phyloP scores from a whole-genome alignment of 2,797 vertebrate genomes.

The Strix occidentalis region DNA sequence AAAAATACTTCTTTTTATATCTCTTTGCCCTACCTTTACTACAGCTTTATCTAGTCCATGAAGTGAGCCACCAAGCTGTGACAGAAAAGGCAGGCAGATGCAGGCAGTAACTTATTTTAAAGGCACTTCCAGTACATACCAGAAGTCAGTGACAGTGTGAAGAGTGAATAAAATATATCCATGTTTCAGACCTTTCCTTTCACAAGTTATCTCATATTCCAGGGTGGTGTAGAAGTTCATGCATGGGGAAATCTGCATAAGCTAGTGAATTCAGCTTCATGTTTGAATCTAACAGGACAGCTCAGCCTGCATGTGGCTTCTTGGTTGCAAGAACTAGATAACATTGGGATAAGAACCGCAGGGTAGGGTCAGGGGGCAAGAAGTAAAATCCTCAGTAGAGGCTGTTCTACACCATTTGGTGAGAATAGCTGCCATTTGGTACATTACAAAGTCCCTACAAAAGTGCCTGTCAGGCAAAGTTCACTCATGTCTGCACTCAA shows the following conservation, averaged over 20 bases:
- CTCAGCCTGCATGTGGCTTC: not conserved
- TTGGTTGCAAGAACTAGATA: not conserved
- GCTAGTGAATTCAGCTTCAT: not conserved
- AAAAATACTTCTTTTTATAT: not conserved
- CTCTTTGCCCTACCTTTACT: not conserved
- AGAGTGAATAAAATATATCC: not conserved
- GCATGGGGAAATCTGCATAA: not conserved
- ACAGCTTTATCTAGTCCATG: not conserved
- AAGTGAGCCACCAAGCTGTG: not conserved
- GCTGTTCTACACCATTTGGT: not conserved
- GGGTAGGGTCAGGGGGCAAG: not conserved
- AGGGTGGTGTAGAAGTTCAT: not conserved
- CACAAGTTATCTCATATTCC: not conserved
- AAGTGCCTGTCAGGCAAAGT: not conserved
- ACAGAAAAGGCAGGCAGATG: not conserved
- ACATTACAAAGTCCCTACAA: not conserved
- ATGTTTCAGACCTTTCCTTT: not conserved
- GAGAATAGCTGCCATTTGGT: not conserved
- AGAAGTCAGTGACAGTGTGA: not conserved
- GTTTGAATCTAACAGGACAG: not conserved
- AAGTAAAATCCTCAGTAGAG: not conserved
- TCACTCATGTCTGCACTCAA: not conserved
- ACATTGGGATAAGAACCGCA: accelerated
- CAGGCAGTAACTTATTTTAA: not conserved
- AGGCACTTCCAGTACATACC: not conserved